These are phyloP conservation scores for Lepidonotus clava DNA, from an alignment of 2,888 invertebrate species.

Conservation along the genomic window DNA sequence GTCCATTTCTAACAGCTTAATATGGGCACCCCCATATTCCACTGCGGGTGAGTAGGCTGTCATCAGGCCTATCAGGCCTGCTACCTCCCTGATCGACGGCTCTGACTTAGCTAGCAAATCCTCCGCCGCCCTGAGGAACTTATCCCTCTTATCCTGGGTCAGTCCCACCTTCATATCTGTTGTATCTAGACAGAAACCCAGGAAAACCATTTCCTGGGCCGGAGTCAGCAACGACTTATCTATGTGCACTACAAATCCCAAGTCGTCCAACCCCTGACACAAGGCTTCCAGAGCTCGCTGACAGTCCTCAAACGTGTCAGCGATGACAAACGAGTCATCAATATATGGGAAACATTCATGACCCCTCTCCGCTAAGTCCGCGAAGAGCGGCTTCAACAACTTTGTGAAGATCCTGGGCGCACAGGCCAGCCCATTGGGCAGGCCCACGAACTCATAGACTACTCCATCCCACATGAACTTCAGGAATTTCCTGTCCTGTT, in stretches of 20 bases:
- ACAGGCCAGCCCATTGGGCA: conserved; percentile 6
- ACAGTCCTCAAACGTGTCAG: background rate
- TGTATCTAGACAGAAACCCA: background rate
- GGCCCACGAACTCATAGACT: background rate
- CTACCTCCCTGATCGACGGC: background rate
- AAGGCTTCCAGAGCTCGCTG: background rate
- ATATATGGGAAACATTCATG: background rate
- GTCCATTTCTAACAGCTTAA: background rate
- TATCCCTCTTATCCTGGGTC: background rate
- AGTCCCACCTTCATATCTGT: background rate
- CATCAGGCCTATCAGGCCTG: background rate
- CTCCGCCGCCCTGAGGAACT: background rate
- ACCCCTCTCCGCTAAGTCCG: background rate
- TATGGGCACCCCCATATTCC: background rate
- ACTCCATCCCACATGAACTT: background rate
- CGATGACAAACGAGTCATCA: conserved; percentile 1
- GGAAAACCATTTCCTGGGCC: background rate
- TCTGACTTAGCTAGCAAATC: background rate
- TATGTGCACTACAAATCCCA: background rate
- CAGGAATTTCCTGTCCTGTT: background rate
- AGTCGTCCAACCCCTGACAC: background rate
- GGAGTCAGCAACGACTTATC: background rate
- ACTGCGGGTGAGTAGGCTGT: background rate
- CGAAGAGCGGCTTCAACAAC: background rate
- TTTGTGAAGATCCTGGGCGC: conserved; percentile 13